Conservation (phyloP, 1,140 invertebrate genomes). For the Ditylenchus dipsaci region DNA sequence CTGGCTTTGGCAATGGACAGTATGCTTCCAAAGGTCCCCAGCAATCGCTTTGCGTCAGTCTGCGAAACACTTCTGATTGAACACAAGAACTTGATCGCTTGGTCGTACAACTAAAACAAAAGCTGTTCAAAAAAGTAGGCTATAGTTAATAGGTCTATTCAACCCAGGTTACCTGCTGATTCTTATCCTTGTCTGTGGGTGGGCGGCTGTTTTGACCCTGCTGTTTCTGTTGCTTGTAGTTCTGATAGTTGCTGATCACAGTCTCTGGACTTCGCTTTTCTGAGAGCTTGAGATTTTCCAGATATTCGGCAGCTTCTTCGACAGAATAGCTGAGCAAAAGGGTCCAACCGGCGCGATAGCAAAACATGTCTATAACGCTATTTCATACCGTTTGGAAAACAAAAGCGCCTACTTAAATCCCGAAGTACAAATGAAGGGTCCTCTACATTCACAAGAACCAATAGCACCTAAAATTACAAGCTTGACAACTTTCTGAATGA, state of each 20-base stretch:
- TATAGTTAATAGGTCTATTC: slow-evolving; percentile 3
- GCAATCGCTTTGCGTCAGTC: slow-evolving; percentile 40
- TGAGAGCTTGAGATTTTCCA: slow-evolving; percentile 52
- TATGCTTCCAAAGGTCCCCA: slow-evolving; percentile 45
- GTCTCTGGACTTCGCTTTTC: slow-evolving; percentile 38
- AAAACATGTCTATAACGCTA: slow-evolving; percentile 39
- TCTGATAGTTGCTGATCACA: slow-evolving; percentile 26
- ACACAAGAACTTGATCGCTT: slow-evolving; percentile 36
- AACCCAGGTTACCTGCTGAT: slow-evolving; percentile 19
- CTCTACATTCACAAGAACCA: slow-evolving; percentile 53
- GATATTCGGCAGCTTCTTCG: slow-evolving; percentile 56
- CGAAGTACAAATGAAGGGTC: slow-evolving; percentile 49
- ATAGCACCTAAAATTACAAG: slow-evolving; percentile 40
- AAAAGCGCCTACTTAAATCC: slow-evolving; percentile 34
- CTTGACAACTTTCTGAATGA: slow-evolving; percentile 3
- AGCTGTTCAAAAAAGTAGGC: neutral
- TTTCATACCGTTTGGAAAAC: too few relatives aligned
- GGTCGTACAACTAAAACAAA: slow-evolving; percentile 30
- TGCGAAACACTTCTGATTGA: slow-evolving; percentile 33
- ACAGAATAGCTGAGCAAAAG: slow-evolving; percentile 53
- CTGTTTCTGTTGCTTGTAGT: slow-evolving; percentile 28
- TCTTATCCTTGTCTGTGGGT: slow-evolving; percentile 25
- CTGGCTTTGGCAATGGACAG: slow-evolving; percentile 33
- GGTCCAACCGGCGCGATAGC: slow-evolving; percentile 51
- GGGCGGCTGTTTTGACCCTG: neutral